Conservation (phyloP, 30 jellyfish, hydroid and myxozoan genomes). For the Chironex yamaguchii region DNA sequence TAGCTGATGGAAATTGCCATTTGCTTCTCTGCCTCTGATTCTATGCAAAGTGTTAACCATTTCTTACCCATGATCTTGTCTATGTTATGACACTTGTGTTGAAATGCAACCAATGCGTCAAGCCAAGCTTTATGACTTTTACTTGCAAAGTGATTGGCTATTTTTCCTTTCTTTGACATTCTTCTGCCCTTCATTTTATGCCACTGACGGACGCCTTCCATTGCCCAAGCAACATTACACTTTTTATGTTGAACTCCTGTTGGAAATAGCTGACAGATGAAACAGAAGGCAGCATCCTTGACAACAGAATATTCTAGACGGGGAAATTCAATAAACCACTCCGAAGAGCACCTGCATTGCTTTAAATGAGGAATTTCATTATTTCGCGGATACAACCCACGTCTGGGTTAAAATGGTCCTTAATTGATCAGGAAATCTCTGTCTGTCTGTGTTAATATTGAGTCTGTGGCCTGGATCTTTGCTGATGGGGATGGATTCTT, state of each 20-base stretch:
- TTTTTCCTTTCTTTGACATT: slow-evolving; percentile 54
- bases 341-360: slow-evolving; percentile 66
- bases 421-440: slow-evolving; percentile 38
- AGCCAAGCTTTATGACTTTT: slow-evolving; percentile 26
- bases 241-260: slow-evolving; percentile 71
- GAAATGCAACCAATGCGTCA: slow-evolving; percentile 25
- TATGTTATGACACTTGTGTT: slow-evolving; percentile 4
- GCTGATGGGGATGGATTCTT: slow-evolving; percentile 44
- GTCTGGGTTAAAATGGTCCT: slow-evolving; percentile 65
- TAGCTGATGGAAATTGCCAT: slow-evolving; percentile 28
- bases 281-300: slow-evolving; percentile 65
- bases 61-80: slow-evolving; percentile 7
- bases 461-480: slow-evolving; percentile 71
- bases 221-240: slow-evolving; percentile 66
- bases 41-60: slow-evolving; percentile 3
- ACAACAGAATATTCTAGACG: slow-evolving; percentile 68
- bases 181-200: slow-evolving; percentile 71
- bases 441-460: slow-evolving; percentile 43
- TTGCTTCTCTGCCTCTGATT: slow-evolving; percentile 32
- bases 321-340: slow-evolving; percentile 69
- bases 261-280: slow-evolving; percentile 63
- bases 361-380: slow-evolving; percentile 61
- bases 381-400: slow-evolving; percentile 59
- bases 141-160: slow-evolving; percentile 16
- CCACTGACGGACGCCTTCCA: slow-evolving; percentile 71